phyloP scores from a whole-genome alignment of 2,797 vertebrate genomes.

The Muraenolepis orangiensis region DNA sequence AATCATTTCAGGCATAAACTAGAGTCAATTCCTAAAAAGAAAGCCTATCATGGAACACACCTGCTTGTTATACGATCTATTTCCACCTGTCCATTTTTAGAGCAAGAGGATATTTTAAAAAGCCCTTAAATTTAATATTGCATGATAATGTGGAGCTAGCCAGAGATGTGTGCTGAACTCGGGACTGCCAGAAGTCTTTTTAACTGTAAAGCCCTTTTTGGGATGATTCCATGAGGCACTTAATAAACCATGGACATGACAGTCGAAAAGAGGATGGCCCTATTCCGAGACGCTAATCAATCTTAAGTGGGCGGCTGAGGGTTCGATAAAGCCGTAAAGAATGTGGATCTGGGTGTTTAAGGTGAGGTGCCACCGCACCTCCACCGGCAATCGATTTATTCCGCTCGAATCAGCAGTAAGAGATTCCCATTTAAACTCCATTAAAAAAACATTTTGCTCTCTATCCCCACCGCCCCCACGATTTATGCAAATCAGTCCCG shows the following conservation, averaged over 20 bases:
- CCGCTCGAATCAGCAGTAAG: conserved; percentile 46
- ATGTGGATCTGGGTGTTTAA: conserved; percentile 44
- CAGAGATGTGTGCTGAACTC: conserved; percentile 28
- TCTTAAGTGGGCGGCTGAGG: conserved; percentile 27
- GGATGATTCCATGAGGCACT: conserved; percentile 33
- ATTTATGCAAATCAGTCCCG: conserved; percentile 59
- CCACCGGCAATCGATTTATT: conserved; percentile 46
- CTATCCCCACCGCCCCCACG: conserved; percentile 48
- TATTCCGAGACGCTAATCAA: conserved; percentile 38
- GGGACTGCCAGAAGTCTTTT: conserved; percentile 29
- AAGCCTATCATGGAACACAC: conserved; percentile 45
- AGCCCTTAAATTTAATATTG: conserved; percentile 61
- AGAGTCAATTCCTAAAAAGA: conserved; percentile 23
- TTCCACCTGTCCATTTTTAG: conserved; percentile 41
- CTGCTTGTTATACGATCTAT: conserved; percentile 29
- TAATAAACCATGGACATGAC: conserved; percentile 23
- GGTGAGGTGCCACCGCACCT: conserved; percentile 20
- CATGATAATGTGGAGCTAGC: conserved; percentile 40
- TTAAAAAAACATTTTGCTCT: conserved; percentile 64
- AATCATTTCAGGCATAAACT: conserved; percentile 18
- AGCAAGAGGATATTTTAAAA: conserved; percentile 53
- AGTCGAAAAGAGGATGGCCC: conserved; percentile 22
- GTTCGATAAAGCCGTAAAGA: conserved; percentile 41
- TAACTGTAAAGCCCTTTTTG: conserved; percentile 52
- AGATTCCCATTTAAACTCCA: conserved; percentile 58